Evolutionary conservation across 1,140 invertebrate genomes (phyloP).

Genomic region (Bombus huntii): DNA sequence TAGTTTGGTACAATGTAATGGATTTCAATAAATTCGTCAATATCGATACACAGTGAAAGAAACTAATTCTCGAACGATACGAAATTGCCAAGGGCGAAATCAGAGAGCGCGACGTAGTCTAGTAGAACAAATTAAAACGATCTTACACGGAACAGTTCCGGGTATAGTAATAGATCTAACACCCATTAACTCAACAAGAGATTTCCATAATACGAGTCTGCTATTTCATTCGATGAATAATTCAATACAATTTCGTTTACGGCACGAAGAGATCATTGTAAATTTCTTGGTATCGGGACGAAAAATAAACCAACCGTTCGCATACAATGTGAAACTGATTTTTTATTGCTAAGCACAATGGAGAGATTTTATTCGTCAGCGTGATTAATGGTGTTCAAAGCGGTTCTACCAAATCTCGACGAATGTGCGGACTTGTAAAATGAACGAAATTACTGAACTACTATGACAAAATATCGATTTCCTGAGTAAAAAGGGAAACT

Average conservation of each 20-base stretch:
- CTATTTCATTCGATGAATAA: slow-evolving; percentile 37
- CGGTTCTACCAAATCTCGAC: too few species aligned
- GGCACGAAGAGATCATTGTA: background rate
- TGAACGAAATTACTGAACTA: too few species aligned
- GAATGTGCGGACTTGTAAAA: too few species aligned
- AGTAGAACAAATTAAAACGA: slow-evolving; percentile 41
- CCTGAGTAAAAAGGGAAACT: too few species aligned
- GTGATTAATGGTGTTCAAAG: too few species aligned
- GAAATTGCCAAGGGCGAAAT: slow-evolving; percentile 13
- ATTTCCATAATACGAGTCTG: slow-evolving; percentile 40
- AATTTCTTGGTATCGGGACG: slow-evolving; percentile 3
- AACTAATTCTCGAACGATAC: background rate
- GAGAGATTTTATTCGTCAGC: background rate
- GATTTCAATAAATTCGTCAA: background rate
- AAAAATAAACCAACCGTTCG: slow-evolving; percentile 18
- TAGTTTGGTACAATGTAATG: background rate
- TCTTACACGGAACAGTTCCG: slow-evolving; percentile 34
- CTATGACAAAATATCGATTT: too few species aligned
- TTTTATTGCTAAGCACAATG: background rate
- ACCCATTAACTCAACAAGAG: slow-evolving; percentile 33
- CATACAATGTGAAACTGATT: background rate
- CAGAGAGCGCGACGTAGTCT: slow-evolving; percentile 21
- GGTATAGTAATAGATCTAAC: slow-evolving; percentile 49
- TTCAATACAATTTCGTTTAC: slow-evolving; percentile 43
- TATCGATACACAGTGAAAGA: background rate